Conservation (phyloP, 2,888 invertebrate genomes). For the Cantharis nigra region DNA sequence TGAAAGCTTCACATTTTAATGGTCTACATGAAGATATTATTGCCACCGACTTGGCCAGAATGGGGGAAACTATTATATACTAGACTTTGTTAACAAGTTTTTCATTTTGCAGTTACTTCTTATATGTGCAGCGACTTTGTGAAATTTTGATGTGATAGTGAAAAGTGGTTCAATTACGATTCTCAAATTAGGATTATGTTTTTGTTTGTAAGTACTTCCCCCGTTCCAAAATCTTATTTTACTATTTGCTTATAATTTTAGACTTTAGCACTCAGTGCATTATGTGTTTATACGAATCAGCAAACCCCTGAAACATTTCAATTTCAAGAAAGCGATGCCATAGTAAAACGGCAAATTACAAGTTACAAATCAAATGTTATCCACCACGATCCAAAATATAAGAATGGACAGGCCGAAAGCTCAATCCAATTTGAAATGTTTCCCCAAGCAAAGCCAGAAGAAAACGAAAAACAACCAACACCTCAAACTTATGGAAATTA, state of each 20-base stretch:
- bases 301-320: slow-evolving; percentile 12
- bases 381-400: slow-evolving; percentile 38
- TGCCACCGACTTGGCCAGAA: slow-evolving; percentile 3
- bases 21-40: slow-evolving; percentile 12
- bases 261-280: background rate
- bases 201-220: slow-evolving; percentile 12
- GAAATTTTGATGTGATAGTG: slow-evolving; percentile 14
- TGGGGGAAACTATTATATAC: slow-evolving; percentile 29
- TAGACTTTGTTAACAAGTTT: slow-evolving; percentile 11
- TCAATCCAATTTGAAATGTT: slow-evolving; percentile 36
- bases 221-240: background rate
- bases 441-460: background rate
- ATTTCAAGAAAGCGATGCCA: slow-evolving; percentile 15
- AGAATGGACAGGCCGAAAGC: slow-evolving; percentile 41
- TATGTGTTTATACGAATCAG: slow-evolving; percentile 9
- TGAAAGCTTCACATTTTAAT: slow-evolving; percentile 29
- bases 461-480: background rate
- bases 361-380: slow-evolving; percentile 40
- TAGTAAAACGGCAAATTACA: slow-evolving; percentile 10
- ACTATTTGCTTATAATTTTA: slow-evolving; percentile 4
- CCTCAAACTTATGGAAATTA: background rate
- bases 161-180: slow-evolving; percentile 4
- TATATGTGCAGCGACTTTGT: background rate
- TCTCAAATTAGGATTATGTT: slow-evolving; percentile 11
- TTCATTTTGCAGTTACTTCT: slow-evolving; percentile 11